Evolutionary conservation across 2,113 vertebrate species (phyloP).

Genomic region (Oceanodroma tethys): DNA sequence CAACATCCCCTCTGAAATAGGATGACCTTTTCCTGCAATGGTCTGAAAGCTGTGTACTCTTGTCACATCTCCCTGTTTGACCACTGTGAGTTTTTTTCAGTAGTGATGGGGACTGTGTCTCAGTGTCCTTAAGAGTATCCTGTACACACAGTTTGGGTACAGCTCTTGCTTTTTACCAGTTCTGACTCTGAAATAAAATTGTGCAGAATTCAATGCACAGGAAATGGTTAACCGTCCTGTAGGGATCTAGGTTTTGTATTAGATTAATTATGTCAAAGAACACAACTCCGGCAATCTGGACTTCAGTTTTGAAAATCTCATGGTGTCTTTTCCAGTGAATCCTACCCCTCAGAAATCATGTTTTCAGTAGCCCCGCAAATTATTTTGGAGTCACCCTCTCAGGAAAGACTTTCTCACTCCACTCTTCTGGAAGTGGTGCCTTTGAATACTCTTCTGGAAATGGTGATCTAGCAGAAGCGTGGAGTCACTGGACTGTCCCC

Average conservation of each 20-base stretch:
- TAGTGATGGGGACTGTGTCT: neutral
- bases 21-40: neutral
- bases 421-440: neutral
- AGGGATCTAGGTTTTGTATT: neutral
- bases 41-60: neutral
- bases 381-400: neutral
- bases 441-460: neutral
- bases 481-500: neutral
- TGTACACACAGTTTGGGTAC: neutral
- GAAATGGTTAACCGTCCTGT: neutral
- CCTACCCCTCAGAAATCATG: neutral
- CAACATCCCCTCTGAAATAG: neutral
- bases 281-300: neutral
- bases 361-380: neutral
- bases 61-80: neutral
- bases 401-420: neutral
- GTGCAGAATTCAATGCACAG: neutral
- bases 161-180: neutral
- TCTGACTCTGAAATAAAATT: neutral
- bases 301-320: neutral
- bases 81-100: neutral
- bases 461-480: neutral
- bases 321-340: neutral
- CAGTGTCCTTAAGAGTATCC: neutral
- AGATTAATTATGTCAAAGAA: neutral